A percentile compares a stretch with the other conserved stretches of the same genome.
Evolutionary conservation across 1,140 invertebrate species (phyloP).

Genomic region (Lasioglossum albipes): DNA sequence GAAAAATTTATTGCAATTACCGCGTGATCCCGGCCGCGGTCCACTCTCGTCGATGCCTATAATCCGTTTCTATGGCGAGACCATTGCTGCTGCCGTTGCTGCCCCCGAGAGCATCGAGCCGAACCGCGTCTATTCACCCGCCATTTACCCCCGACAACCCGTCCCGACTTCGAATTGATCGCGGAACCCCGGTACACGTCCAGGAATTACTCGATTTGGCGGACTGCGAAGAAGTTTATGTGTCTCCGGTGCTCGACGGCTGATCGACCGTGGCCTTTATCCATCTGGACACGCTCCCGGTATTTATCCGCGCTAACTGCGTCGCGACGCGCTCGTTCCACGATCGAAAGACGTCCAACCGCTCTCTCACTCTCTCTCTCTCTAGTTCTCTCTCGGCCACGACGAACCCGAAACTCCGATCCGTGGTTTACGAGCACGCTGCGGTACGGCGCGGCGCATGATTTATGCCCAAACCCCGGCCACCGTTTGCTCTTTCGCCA

Average conservation of each 20-base stretch:
- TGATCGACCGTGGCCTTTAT: constrained; percentile 34
- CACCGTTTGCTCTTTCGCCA: constrained; percentile 7
- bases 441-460: neutral
- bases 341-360: neutral
- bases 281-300: neutral
- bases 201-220: constrained; percentile 29
- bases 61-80: constrained; percentile 44
- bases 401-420: no score
- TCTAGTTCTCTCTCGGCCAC: no score
- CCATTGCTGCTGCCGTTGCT: no score
- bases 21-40: no score
- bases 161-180: constrained; percentile 28
- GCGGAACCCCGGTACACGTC: neutral
- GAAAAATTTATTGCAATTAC: constrained; percentile 60
- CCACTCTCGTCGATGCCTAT: constrained; percentile 41
- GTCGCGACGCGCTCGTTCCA: neutral
- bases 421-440: constrained; percentile 5
- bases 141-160: constrained; percentile 39
- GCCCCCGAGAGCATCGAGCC: neutral
- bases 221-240: constrained; percentile 18
- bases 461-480: neutral
- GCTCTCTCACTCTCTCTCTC: no score
- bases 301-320: constrained; percentile 11
- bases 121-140: constrained; percentile 32
- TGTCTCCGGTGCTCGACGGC: constrained; percentile 12